These are phyloP conservation scores for Collichthys lucidus DNA, from an alignment of 2,113 vertebrate species.

Conservation along the genomic window DNA sequence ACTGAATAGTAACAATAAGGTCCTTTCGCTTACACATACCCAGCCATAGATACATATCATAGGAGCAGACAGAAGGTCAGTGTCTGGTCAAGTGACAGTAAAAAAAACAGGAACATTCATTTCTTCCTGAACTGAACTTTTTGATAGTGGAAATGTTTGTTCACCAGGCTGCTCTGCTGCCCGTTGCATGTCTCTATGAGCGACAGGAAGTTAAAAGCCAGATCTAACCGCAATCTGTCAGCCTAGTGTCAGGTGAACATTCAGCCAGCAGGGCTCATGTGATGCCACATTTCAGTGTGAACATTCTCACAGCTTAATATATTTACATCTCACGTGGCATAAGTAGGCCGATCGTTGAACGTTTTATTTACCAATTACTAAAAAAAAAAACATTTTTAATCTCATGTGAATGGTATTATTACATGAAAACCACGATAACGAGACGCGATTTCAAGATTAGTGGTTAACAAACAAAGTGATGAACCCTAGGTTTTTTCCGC, in stretches of 20 bases:
- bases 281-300: neutral
- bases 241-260: neutral
- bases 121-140: constrained; percentile 18
- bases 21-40: neutral
- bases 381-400: neutral
- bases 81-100: constrained; percentile 35
- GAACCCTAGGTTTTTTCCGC: neutral
- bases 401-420: neutral
- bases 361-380: neutral
- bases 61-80: constrained; percentile 17
- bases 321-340: neutral
- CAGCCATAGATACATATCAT: neutral
- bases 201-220: constrained; percentile 17
- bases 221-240: constrained; percentile 27
- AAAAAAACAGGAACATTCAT: constrained; percentile 24
- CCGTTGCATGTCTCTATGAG: neutral
- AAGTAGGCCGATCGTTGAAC: neutral
- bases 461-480: neutral
- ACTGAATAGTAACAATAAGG: neutral
- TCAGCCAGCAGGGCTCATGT: neutral
- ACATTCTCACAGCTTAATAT: neutral
- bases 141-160: constrained; percentile 19
- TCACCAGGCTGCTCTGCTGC: neutral
- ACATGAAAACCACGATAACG: neutral
- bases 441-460: constrained; percentile 12